phyloP scores from a whole-genome alignment of 92 coral and sea anemone species.

The Epizoanthus stellaris region DNA sequence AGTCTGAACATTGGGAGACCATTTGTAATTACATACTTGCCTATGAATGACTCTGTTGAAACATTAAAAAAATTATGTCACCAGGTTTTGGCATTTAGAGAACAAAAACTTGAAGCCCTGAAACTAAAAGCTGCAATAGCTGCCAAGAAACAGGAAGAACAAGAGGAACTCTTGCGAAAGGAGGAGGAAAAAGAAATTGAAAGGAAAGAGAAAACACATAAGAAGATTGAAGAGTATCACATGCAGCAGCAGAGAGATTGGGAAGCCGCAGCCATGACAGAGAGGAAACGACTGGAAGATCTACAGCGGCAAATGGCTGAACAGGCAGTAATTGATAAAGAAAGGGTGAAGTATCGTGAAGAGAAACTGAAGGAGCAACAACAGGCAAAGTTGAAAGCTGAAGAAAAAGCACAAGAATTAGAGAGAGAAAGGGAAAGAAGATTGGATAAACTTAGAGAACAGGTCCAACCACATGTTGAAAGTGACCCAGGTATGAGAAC shows the following conservation, averaged over 20 bases:
- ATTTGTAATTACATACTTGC: too few species aligned
- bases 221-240: slow-evolving; percentile 74
- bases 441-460: slow-evolving; percentile 89
- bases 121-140: slow-evolving; percentile 86
- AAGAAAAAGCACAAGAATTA: slow-evolving; percentile 72
- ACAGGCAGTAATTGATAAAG: slow-evolving; percentile 84
- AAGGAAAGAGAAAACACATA: slow-evolving; percentile 75
- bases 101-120: slow-evolving; percentile 93
- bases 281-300: slow-evolving; percentile 76
- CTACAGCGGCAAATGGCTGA: slow-evolving; percentile 79
- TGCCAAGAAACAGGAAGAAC: slow-evolving; percentile 79
- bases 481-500: slow-evolving; percentile 62
- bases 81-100: slow-evolving; percentile 91
- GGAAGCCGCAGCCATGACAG: slow-evolving; percentile 69
- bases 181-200: slow-evolving; percentile 81
- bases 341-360: slow-evolving; percentile 90
- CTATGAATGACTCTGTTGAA: too few species aligned
- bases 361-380: slow-evolving; percentile 79
- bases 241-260: slow-evolving; percentile 68
- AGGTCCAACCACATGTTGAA: slow-evolving; percentile 90
- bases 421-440: slow-evolving; percentile 78
- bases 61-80: too few species aligned
- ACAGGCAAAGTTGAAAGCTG: slow-evolving; percentile 67
- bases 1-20: too few species aligned
- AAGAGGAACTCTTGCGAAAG: slow-evolving; percentile 56